A percentile compares a stretch with the other conserved stretches of the same genome.
phyloP scores from a whole-genome alignment of 23 tunicate genomes.

The Styela plicata region DNA sequence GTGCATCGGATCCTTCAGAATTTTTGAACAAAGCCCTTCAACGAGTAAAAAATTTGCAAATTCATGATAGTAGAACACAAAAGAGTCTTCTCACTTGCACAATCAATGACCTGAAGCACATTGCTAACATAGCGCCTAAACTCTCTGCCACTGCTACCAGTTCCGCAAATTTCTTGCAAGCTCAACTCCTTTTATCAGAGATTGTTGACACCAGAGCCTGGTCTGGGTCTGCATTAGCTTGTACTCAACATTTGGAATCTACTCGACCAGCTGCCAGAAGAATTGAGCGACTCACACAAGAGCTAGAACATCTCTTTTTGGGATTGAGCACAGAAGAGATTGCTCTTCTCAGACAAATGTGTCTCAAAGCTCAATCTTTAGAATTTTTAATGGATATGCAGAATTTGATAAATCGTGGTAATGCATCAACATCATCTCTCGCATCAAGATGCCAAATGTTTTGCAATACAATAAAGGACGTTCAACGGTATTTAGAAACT shows the following conservation, averaged over 20 bases:
- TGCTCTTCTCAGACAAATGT: constrained; percentile 53
- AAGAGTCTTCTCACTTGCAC: constrained; percentile 52
- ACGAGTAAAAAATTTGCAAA: constrained; percentile 53
- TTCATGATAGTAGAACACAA: constrained; percentile 41
- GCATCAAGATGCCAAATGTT: neutral
- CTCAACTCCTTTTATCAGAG: constrained; percentile 78
- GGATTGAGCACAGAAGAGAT: constrained; percentile 79
- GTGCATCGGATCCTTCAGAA: constrained; percentile 33
- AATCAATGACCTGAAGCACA: constrained; percentile 67
- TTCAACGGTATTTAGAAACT: constrained; percentile 14
- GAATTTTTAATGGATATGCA: constrained; percentile 79
- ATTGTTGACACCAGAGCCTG: constrained; percentile 61
- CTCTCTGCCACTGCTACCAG: constrained; percentile 83
- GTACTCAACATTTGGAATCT: constrained; percentile 62
- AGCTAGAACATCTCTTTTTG: constrained; percentile 76
- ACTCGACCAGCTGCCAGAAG: constrained; percentile 69
- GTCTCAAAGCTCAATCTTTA: constrained; percentile 82
- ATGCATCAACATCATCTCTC: neutral
- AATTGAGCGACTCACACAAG: constrained; percentile 68
- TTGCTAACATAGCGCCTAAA: constrained; percentile 52
- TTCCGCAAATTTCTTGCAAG: constrained; percentile 79
- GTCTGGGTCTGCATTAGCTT: constrained; percentile 51
- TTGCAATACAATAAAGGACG: constrained; percentile 14
- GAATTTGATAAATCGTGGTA: constrained; percentile 1
- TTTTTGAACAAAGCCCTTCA: constrained; percentile 52